Evolutionary conservation across 2,797 vertebrate genomes (phyloP).

Genomic region (Agapornis canus): DNA sequence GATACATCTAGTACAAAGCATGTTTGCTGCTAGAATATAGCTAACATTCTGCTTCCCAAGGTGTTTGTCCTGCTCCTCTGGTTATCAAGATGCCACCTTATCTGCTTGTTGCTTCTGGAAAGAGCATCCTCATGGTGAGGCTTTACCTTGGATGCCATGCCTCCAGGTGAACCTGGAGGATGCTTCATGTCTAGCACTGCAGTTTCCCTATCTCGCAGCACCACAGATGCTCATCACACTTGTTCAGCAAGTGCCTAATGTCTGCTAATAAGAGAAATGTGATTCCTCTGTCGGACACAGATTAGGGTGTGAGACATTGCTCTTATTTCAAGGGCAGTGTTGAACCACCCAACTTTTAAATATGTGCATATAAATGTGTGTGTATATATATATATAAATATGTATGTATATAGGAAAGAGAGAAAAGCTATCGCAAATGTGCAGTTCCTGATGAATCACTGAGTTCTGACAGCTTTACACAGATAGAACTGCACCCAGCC

Average conservation of each 20-base stretch:
- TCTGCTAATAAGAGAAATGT: neutral
- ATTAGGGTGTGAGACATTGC: neutral
- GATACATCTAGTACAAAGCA: fast-evolving
- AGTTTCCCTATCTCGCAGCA: fast-evolving
- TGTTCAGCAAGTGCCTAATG: neutral
- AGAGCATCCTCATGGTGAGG: neutral
- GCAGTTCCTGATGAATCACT: constrained; percentile 51
- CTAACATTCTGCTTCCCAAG: neutral
- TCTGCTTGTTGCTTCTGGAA: neutral
- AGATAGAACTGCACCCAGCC: constrained; percentile 43
- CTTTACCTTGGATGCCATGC: fast-evolving
- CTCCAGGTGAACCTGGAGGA: neutral
- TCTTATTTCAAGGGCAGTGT: constrained; percentile 51
- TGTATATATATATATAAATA: neutral
- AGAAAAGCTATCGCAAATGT: constrained; percentile 38
- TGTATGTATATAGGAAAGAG: constrained; percentile 31
- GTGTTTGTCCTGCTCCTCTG: fast-evolving
- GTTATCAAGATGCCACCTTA: neutral
- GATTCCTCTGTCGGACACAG: neutral
- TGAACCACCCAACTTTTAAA: constrained; percentile 58
- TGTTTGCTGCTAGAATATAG: fast-evolving
- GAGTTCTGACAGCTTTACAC: constrained; percentile 60
- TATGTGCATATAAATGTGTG: neutral
- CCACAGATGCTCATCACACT: neutral
- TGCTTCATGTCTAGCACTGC: neutral